These are phyloP conservation scores for Onthophagus taurus DNA, from an alignment of 1,140 invertebrate genomes.

Conservation along the genomic window DNA sequence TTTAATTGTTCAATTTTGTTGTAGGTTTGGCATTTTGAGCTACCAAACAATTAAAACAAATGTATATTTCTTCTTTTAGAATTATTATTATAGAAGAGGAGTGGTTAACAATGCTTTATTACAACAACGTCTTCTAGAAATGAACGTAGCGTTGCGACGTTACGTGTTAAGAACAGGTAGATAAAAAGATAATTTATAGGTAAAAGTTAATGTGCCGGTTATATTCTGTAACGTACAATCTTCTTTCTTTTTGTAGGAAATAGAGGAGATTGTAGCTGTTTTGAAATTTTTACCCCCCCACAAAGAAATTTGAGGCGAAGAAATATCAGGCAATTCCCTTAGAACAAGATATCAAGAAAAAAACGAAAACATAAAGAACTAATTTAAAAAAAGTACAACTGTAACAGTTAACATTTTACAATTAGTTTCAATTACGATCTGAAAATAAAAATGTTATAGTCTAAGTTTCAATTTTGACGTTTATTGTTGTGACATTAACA, in stretches of 20 bases:
- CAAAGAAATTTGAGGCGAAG: too few species aligned
- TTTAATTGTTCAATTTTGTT: not conserved
- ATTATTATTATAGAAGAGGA: slow-evolving; percentile 3
- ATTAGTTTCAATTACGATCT: too few species aligned
- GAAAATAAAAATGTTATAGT: too few species aligned
- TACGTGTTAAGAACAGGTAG: slow-evolving; percentile 16
- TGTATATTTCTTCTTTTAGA: not conserved
- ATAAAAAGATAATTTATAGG: slow-evolving; percentile 3
- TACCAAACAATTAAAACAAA: not conserved
- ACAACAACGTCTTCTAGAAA: slow-evolving; percentile 12
- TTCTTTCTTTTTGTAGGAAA: slow-evolving; percentile 9
- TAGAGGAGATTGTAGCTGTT: slow-evolving; percentile 7
- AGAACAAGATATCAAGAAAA: too few species aligned
- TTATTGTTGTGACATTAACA: too few species aligned
- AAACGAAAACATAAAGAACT: too few species aligned
- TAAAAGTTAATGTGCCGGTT: not conserved
- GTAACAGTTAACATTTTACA: too few species aligned
- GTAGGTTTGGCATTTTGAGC: not conserved
- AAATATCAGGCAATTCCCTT: too few species aligned
- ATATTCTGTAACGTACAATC: not conserved
- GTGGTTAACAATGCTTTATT: slow-evolving; percentile 11
- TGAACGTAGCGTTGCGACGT: slow-evolving; percentile 12
- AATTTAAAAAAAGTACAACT: too few species aligned
- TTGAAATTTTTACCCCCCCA: too few species aligned
- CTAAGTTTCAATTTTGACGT: too few species aligned